Base-by-base conservation (phyloP, 2,888 invertebrate genomes). In the Andricus curvator region DNA sequence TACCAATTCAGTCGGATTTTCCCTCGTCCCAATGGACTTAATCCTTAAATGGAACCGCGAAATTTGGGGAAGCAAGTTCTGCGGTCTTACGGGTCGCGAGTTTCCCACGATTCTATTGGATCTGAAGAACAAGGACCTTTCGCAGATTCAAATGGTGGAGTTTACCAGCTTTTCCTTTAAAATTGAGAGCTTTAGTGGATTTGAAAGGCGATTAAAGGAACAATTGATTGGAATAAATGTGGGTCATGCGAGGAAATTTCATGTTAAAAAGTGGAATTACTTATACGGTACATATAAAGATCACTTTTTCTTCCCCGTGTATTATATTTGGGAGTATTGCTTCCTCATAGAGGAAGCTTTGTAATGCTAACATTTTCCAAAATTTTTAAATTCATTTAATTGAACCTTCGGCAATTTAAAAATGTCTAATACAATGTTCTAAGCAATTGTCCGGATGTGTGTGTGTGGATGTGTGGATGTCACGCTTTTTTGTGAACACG, bases 41-140 rank as follows among this genome's bases (percentile, higher is more conserved):
- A 85, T 84, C 85, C 85, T 83, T 84, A 83, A 83, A 84, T 84
- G 85, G 83, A 82, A 80, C 83, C 83, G 79, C 83, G 77, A 84
- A 84, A 84, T 84, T 83, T 79, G 79, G 79, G 80, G 80, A 79
- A 33, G 51, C 70, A 70, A 70, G 80, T 76, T 82, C 78, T 81
- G 83, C 37, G 81, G 82, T 83, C 77, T 82, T 79, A 78, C 78
- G 70, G 78, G 83, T 41, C 81, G 79, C 80, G 81, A 70, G 62
- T 80, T 84, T 84, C 78, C 76, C 84, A 83, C 77, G 79, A 80
- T 80, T 80, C 62, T 74, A 77, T 67, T 33, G 48, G 48, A 51
- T 51, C 70, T 48, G 70, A 51, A 70, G 70, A 70, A 70, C 70
- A 70, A 70, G 70, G 20, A 48, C 25, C 62, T 22, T 44, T 70